These are phyloP conservation scores for Drosophila rhopaloa DNA, from an alignment of 1,140 invertebrate genomes.

Conservation along the genomic window DNA sequence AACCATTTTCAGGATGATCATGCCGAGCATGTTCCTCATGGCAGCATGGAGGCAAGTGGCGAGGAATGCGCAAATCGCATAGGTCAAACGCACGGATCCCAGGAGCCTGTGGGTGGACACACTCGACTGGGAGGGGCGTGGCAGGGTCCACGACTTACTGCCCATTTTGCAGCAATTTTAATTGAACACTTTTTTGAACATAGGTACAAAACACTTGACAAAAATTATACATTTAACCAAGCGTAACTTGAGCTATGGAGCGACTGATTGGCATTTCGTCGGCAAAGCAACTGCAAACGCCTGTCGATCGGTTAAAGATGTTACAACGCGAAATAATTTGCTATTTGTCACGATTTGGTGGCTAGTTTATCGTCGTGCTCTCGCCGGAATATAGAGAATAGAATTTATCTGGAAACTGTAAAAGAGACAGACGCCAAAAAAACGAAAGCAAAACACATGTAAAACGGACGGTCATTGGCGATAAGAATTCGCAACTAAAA, in stretches of 20 bases:
- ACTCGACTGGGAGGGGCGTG: conserved; percentile 15
- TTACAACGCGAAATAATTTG: conserved; percentile 50
- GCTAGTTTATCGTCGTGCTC: conserved; percentile 30
- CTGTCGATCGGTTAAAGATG: conserved; percentile 26
- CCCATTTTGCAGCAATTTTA: conserved; percentile 27
- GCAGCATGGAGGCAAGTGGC: conserved; percentile 56
- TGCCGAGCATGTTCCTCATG: conserved; percentile 69
- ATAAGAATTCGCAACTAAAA: conserved; percentile 30
- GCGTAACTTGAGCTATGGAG: conserved; percentile 8
- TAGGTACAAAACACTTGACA: conserved; percentile 18
- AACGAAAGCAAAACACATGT: conserved; percentile 17
- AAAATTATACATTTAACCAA: neutral
- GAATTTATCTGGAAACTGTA: conserved; percentile 65
- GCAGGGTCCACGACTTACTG: conserved; percentile 63
- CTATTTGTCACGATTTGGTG: conserved; percentile 70
- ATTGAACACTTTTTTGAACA: neutral
- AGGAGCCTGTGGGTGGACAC: conserved; percentile 1
- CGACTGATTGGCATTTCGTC: conserved; percentile 22
- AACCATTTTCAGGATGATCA: conserved; percentile 76
- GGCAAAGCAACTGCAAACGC: conserved; percentile 20
- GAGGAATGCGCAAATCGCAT: conserved; percentile 72
- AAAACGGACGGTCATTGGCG: conserved; percentile 18
- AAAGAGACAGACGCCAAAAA: conserved; percentile 5
- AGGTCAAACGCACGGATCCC: conserved; percentile 67
- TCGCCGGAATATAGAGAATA: conserved; percentile 18